Base-by-base conservation (phyloP, 2,113 vertebrate species). In the Tetrao urogallus region DNA sequence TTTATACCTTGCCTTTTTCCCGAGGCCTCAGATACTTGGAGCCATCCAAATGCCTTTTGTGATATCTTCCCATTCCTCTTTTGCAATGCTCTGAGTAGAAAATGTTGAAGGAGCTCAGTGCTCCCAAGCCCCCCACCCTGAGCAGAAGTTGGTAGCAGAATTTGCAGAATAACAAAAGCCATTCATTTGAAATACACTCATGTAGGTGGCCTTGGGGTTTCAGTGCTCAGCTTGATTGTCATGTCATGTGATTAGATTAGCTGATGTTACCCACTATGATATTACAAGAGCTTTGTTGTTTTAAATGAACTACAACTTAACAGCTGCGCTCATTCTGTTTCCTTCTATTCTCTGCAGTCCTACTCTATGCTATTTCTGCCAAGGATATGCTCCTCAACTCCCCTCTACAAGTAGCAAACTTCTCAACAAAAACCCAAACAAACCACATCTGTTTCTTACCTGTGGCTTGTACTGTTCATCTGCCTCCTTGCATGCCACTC, bases 401-500 rank as follows among this genome's bases (percentile, higher is more conserved):
- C 73, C 60, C 17, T 32, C 21, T 47, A 17, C 0, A 1, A 48
- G n/a, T 34, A 36, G 8, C 7, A 86, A 47, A 13, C 32, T 43
- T 43, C 75, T 40, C 61, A 78, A 45, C 52, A 75, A 21, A 72
- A 82, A 88, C 2, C 36, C 40, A 40, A 56, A 32, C 28, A 77
- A 54, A 36, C 43, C 50, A 27, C 64, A 16, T 8, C 8, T 61
- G 70, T 77, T n/a, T 34, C 65, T 52, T 47, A 58, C 76, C 80
- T 45, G n/a, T 17, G 10, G 17, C n/a, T 82, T 42, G 2, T 0
- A 0, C 24, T 34, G 38, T 70, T 78, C n/a, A 4, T 40, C 30
- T 47, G 66, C 64, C 10, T 64, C 34, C 28, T 34, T 2, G 0
- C 1, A 17, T 10, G 61, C 10, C 2, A 0, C 4, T 47, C 50